A percentile compares a stretch with the other conserved stretches of the same genome.
Conservation (phyloP, 37 sponge, comb jelly and placozoan genomes). For the Mnemiopsis leidyi region DNA sequence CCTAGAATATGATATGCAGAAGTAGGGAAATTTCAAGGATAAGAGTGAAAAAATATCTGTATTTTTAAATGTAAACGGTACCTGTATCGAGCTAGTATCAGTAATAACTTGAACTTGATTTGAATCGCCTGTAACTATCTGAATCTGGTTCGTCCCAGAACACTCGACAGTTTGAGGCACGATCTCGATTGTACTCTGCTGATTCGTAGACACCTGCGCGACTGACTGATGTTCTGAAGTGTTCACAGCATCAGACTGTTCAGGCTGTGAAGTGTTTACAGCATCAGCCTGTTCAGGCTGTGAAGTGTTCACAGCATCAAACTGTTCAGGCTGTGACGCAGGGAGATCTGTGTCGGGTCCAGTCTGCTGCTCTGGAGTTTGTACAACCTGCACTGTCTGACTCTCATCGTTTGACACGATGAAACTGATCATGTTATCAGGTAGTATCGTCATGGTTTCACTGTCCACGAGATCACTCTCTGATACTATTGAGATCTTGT, state of each 20-base stretch:
- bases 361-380: not conserved
- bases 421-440: slow-evolving; percentile 18
- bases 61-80: no score
- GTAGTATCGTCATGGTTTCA: not conserved
- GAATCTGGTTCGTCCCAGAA: not conserved
- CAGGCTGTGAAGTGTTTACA: not conserved
- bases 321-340: not conserved
- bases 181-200: not conserved
- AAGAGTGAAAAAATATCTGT: no score
- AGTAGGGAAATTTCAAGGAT: no score
- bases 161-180: not conserved
- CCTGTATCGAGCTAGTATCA: slow-evolving; percentile 15
- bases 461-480: not conserved
- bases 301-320: not conserved
- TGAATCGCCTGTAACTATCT: slow-evolving; percentile 7
- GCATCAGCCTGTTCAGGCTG: not conserved
- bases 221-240: not conserved
- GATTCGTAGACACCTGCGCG: not conserved
- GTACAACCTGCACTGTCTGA: slow-evolving; percentile 1
- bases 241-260: not conserved
- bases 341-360: not conserved
- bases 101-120: slow-evolving; percentile 26
- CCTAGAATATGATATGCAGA: no score
- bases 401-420: not conserved
- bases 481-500: slow-evolving; percentile 3